Evolutionary conservation across 1,140 invertebrate genomes (phyloP).

Genomic region (Papilio polyxenes): DNA sequence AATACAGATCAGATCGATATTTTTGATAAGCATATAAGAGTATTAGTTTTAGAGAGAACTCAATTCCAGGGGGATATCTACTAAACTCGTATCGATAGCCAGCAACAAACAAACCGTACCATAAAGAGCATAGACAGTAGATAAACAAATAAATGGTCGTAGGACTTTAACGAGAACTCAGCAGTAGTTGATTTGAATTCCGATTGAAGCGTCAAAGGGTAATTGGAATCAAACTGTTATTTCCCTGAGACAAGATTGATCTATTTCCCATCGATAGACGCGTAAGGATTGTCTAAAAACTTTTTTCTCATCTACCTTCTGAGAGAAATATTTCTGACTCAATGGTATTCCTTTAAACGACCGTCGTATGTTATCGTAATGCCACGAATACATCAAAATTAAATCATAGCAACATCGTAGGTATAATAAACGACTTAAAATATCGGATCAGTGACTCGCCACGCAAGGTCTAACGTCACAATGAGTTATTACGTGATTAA

Average conservation of each 20-base stretch:
- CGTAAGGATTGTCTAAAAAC: background rate
- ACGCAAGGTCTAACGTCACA: conserved; percentile 39
- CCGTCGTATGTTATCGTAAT: background rate
- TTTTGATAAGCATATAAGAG: background rate
- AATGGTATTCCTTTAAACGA: background rate
- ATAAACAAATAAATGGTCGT: conserved; percentile 10
- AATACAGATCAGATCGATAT: background rate
- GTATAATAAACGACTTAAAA: background rate
- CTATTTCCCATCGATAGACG: conserved; percentile 55
- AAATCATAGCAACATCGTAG: conserved; percentile 8
- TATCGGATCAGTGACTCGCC: conserved; percentile 5
- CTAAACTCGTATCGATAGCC: background rate
- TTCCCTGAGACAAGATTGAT: conserved; percentile 64
- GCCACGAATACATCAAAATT: conserved; percentile 3
- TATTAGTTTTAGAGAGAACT: background rate
- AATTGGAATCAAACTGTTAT: conserved; percentile 65
- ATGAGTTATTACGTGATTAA: conserved; percentile 41
- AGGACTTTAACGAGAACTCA: conserved; percentile 7
- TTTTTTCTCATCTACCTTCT: background rate
- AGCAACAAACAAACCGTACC: background rate
- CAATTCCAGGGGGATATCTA: background rate
- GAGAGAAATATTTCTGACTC: background rate
- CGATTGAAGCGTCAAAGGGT: conserved; percentile 50
- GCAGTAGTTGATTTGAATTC: conserved; percentile 27
- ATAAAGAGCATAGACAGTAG: background rate